Conservation (phyloP, 2,797 vertebrate species). For the Gila robusta region DNA sequence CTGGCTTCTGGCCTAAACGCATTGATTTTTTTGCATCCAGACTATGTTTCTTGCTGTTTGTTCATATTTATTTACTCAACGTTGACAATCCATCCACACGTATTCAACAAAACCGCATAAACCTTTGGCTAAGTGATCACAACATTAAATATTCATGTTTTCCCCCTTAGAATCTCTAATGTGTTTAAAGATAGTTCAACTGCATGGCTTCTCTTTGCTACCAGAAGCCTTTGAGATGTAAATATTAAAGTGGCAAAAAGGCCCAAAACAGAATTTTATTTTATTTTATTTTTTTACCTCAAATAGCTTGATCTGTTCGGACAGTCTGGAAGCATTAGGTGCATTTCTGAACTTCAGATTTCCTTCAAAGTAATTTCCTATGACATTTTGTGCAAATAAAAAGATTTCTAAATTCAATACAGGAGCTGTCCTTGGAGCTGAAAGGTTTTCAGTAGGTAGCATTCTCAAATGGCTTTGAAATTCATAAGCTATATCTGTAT, state of each 20-base stretch:
- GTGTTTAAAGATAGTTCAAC: constrained; percentile 15
- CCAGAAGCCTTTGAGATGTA: constrained; percentile 44
- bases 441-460: background rate
- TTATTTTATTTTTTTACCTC: background rate
- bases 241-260: background rate
- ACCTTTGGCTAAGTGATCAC: constrained; percentile 51
- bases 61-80: constrained; percentile 57
- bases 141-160: constrained; percentile 49
- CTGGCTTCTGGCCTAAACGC: constrained; percentile 30
- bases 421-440: constrained; percentile 5
- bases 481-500: background rate
- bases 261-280: background rate
- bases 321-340: background rate
- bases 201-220: constrained; percentile 33
- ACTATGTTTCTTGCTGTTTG: constrained; percentile 36
- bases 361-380: background rate
- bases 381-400: background rate
- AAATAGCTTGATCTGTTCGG: background rate
- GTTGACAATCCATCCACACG: constrained; percentile 51
- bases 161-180: constrained; percentile 8
- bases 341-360: background rate
- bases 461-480: background rate
- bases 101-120: constrained; percentile 50
- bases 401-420: background rate
- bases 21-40: constrained; percentile 55